A percentile compares a stretch with the other conserved stretches of the same genome.
phyloP scores from a whole-genome alignment of 2,888 invertebrate genomes.

The Bedellia somnulentella region DNA sequence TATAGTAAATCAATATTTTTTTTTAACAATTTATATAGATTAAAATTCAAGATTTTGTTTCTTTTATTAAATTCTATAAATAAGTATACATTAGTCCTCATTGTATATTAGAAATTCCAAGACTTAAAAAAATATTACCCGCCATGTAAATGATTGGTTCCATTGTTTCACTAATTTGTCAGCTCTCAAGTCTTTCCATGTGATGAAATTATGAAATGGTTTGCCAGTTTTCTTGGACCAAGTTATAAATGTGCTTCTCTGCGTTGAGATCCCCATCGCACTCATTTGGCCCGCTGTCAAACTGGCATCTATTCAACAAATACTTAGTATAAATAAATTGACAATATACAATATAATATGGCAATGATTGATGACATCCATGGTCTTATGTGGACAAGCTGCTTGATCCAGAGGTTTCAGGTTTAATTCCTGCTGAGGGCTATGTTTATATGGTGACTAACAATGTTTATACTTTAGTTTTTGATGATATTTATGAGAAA shows the following conservation, averaged over 20 bases:
- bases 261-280: slow-evolving; percentile 82
- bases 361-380: neutral
- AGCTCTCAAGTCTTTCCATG: slow-evolving; percentile 88
- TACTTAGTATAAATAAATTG: neutral
- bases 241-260: slow-evolving; percentile 79
- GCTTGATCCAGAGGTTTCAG: too few relatives aligned
- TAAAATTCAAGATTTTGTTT: too few relatives aligned
- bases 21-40: too few relatives aligned
- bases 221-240: slow-evolving; percentile 78
- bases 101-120: too few relatives aligned
- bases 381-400: too few relatives aligned
- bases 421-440: too few relatives aligned
- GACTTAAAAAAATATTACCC: slow-evolving; percentile 39
- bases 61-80: too few relatives aligned
- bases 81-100: too few relatives aligned
- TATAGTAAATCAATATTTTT: too few relatives aligned
- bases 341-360: neutral
- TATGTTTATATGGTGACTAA: too few relatives aligned
- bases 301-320: slow-evolving; percentile 64
- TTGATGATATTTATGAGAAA: neutral
- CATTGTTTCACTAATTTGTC: slow-evolving; percentile 72
- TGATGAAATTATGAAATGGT: slow-evolving; percentile 82
- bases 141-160: slow-evolving; percentile 75
- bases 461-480: neutral
- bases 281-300: slow-evolving; percentile 68